Evolutionary conservation across 2,113 vertebrate species (phyloP).

Genomic region (Ibidorhyncha struthersii): DNA sequence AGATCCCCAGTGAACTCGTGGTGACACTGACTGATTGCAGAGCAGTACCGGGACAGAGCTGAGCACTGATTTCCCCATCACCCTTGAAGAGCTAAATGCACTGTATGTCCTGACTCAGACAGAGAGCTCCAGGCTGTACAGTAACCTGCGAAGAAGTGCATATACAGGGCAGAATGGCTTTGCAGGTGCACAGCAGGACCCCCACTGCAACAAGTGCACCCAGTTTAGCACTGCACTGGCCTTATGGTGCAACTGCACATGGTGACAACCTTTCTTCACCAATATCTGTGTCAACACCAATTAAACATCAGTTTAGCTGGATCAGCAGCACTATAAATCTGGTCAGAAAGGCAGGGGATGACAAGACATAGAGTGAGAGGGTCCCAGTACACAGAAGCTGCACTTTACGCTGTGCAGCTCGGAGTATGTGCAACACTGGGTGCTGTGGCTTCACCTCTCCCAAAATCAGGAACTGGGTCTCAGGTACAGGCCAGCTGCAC

Average conservation of each 20-base stretch:
- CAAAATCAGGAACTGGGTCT: neutral
- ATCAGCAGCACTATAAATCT: neutral
- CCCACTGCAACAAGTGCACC: neutral
- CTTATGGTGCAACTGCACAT: neutral
- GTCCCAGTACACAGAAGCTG: neutral
- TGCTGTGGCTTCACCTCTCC: neutral
- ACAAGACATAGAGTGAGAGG: neutral
- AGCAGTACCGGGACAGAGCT: neutral
- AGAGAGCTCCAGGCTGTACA: neutral
- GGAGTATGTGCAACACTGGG: neutral
- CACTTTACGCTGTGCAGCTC: neutral
- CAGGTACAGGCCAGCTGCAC: neutral
- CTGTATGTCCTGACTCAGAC: neutral
- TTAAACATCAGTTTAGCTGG: neutral
- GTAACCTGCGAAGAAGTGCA: neutral
- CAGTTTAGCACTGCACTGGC: neutral
- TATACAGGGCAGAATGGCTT: neutral
- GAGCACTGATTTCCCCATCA: neutral
- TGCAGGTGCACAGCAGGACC: neutral
- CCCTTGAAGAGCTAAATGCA: neutral
- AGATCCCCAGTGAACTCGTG: neutral
- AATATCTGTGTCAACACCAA: neutral
- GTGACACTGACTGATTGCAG: neutral
- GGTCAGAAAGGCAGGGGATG: neutral
- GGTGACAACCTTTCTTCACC: neutral